These are phyloP conservation scores for Piscicola geometra DNA, from an alignment of 2,888 invertebrate species.

Conservation along the genomic window DNA sequence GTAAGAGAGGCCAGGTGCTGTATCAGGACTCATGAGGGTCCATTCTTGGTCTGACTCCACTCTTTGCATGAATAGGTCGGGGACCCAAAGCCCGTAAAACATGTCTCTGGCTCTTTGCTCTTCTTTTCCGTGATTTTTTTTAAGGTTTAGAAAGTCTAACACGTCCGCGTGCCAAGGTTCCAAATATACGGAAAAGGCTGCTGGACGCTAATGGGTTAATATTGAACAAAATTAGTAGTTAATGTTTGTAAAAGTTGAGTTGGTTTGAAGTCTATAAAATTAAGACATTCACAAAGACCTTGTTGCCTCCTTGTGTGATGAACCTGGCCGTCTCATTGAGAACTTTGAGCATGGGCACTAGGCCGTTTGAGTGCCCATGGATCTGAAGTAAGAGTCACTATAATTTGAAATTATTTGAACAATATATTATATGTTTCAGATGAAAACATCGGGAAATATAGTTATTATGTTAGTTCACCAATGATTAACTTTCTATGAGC, in stretches of 20 bases:
- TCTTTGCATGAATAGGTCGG: slow-evolving; percentile 94
- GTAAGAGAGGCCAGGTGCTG: slow-evolving; percentile 82
- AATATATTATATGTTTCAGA: not conserved
- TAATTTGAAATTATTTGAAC: not conserved
- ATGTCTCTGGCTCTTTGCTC: slow-evolving; percentile 88
- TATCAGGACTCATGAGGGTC: slow-evolving; percentile 94
- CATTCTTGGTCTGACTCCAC: slow-evolving; percentile 73
- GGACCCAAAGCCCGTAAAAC: slow-evolving; percentile 95
- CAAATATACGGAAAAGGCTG: slow-evolving; percentile 94
- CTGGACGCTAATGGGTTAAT: slow-evolving; percentile 68
- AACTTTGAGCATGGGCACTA: slow-evolving; percentile 86
- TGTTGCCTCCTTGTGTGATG: slow-evolving; percentile 94
- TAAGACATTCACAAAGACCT: slow-evolving; percentile 57
- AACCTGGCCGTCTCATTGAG: slow-evolving; percentile 90
- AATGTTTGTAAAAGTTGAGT: not conserved
- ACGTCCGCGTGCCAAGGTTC: slow-evolving; percentile 99
- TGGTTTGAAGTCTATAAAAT: not conserved
- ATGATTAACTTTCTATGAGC: too few relatives aligned
- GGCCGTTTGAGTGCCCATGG: slow-evolving; percentile 86
- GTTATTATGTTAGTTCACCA: too few relatives aligned
- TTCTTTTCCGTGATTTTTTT: slow-evolving; percentile 85
- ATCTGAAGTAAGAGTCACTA: slow-evolving; percentile 59
- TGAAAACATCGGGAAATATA: not conserved
- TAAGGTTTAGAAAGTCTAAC: slow-evolving; percentile 86
- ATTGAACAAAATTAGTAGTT: not conserved